Base-by-base conservation (phyloP, 2,797 vertebrate genomes). In the Mormyrus proboscirostris region DNA sequence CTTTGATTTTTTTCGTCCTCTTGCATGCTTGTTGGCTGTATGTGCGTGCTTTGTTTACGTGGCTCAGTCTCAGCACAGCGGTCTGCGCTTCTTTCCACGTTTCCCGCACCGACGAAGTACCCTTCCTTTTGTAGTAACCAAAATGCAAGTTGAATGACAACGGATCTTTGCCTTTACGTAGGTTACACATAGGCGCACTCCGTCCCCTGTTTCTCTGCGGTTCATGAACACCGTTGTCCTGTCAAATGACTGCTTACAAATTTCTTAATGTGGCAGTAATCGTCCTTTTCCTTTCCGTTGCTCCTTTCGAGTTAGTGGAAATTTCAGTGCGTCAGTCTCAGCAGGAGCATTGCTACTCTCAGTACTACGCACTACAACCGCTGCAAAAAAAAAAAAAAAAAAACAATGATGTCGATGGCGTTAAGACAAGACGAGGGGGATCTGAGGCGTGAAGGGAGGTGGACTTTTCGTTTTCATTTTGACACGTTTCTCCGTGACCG, bases 261-360 rank as follows among this genome's bases (percentile, higher is more conserved):
- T 83, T 49, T 49, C 69, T 82, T 41, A 82, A 44, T 84, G 50
- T 83, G 47, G 73, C 90, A 89, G 91, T 91, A 90, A 87, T 90
- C 90, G 76, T 90, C 49, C 65, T 87, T 88, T 93, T 91, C 92
- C 92, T 93, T 92, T 83, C 89, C 91, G 44, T 79, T 92, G 93
- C 90, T 94, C 89, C 83, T 85, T 89, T 89, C 62, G 92, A 94
- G 93, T 94, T 92, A 91, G 93, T 93, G 95, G 95, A 95, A 95
- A 96, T 95, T 92, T 94, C 95, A 88, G 95, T 94, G 94, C 95
- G 95, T 95, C 95, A 95, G 95, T 94, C 94, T 94, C 94, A 93
- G 95, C 95, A 94, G 94, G 93, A 94, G 92, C 91, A 92, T 91
- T 90, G 91, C 94, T 94, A 94, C 93, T 94, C 94, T 92, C 93